A percentile compares a stretch with the other conserved stretches of the same genome.
phyloP scores from a whole-genome alignment of 1,140 invertebrate genomes.

The Palaemon carinicauda region DNA sequence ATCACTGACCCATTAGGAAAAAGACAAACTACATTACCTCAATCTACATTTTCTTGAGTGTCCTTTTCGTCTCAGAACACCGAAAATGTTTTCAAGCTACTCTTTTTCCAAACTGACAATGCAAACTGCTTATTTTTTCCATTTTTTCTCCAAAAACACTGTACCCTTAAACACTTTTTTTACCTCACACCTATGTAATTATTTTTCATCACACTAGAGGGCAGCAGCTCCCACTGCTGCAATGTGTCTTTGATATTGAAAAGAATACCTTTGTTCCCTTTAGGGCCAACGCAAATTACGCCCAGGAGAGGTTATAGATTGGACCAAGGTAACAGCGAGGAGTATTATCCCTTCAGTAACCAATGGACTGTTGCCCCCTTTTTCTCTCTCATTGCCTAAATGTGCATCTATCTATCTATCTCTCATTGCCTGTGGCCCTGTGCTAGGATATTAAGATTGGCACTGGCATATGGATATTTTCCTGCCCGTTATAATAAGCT shows the following conservation, averaged over 20 bases:
- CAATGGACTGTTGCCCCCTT: not conserved
- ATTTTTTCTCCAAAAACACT: too few relatives aligned
- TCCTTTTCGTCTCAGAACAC: too few relatives aligned
- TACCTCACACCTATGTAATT: too few relatives aligned
- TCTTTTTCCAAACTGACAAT: too few relatives aligned
- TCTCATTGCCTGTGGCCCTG: not conserved
- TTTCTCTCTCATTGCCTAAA: not conserved
- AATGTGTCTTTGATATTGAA: not conserved
- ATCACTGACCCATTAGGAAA: too few relatives aligned
- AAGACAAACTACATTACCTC: too few relatives aligned
- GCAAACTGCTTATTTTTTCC: too few relatives aligned
- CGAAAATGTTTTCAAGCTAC: too few relatives aligned
- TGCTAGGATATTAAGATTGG: not conserved
- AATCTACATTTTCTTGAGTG: too few relatives aligned
- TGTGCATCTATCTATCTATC: not conserved
- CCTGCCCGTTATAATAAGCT: not conserved
- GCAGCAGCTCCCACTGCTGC: not conserved
- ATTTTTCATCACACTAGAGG: too few relatives aligned
- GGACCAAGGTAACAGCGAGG: constrained; percentile 18
- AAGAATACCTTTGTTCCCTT: constrained; percentile 10
- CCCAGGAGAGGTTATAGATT: not conserved
- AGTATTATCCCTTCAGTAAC: constrained; percentile 34
- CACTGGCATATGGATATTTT: not conserved
- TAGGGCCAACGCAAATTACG: constrained; percentile 19
- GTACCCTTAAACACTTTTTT: too few relatives aligned